Evolutionary conservation across 35 echinoderm and acorn worm genomes (phyloP), one percentile per base, ranked within the genome.

Genomic region (Chiridota heheva): DNA sequence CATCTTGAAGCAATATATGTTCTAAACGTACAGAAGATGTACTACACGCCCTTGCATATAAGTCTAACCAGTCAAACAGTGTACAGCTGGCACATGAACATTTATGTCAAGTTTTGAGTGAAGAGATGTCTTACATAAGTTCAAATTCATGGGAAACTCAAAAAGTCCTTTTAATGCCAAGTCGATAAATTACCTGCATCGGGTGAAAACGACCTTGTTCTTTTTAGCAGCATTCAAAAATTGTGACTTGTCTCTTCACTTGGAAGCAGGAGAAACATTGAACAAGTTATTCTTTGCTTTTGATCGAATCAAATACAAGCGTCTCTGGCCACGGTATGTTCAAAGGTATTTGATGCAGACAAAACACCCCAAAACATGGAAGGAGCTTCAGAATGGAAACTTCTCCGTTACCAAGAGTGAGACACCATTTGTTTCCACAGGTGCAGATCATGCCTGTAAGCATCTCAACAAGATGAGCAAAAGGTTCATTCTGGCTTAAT

Each of bases 181-280:
- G n/a, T n/a, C n/a, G 51, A 77, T 63, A 40, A 81, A 81, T 39
- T 81, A 81, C 60, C 39, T 40, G 3, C 57, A 81, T n/a, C 58
- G 56, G 17, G 28, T 81, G 6, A 60, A 57, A 57, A 76, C 2
- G 1, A 76, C 56, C 5, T 28, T 76, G 44, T 17, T 18, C 25
- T 57, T 76, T 31, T 17, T 79, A 17, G 37, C 30, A 40, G 55
- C 58, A 81, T 40, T 60, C 6, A 17, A 41, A 30, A 81, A 26
- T 63, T 4, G 43, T 17, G 58, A 81, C 38, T 39, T 81, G 12
- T 26, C 5, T 16, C 55, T 81, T 16, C 58, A 62, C 32, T 16
- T 44, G 18, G 32, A 40, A 18, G 20, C 58, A 0, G 77, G 58
- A 20, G 72, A 51, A 36, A 27, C 17, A 49, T 47, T 76, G 7